Evolutionary conservation across 2,797 vertebrate species (phyloP).

Genomic region (Galaxias olidus): DNA sequence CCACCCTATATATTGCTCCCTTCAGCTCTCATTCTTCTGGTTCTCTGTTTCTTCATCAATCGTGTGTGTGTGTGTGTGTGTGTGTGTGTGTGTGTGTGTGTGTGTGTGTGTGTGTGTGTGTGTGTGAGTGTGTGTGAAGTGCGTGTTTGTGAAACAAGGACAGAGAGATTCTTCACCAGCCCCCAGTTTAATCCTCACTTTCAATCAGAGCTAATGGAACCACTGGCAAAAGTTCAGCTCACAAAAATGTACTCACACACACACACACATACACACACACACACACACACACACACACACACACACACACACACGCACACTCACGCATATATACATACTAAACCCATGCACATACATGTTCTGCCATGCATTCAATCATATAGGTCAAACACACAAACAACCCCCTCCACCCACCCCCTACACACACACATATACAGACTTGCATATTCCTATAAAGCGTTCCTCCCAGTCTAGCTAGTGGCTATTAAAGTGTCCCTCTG

Average conservation of each 20-base stretch:
- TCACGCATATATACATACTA: neutral
- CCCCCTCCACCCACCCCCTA: neutral
- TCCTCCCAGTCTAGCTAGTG: too few relatives aligned
- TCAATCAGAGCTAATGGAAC: conserved; percentile 88
- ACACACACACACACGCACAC: neutral
- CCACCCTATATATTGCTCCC: neutral
- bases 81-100: conserved; percentile 1
- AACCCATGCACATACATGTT: too few relatives aligned
- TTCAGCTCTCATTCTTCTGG: neutral
- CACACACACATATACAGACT: conserved; percentile 6
- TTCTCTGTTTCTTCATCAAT: conserved; percentile 47
- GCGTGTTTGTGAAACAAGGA: conserved; percentile 34
- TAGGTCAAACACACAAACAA: neutral
- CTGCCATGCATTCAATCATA: neutral
- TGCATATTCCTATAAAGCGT: too few relatives aligned
- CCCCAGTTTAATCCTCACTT: conserved; percentile 76
- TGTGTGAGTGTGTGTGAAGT: neutral
- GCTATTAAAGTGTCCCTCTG: too few relatives aligned
- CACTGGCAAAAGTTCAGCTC: conserved; percentile 79
- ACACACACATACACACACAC: conserved; percentile 20
- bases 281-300: conserved; percentile 7
- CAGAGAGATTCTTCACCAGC: conserved; percentile 61
- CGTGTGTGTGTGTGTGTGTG: conserved; percentile 33
- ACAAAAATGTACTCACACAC: conserved; percentile 4
- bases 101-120: conserved; percentile 1